These are phyloP conservation scores for Pungitius pungitius DNA, from an alignment of 2,113 vertebrate genomes.

Conservation along the genomic window DNA sequence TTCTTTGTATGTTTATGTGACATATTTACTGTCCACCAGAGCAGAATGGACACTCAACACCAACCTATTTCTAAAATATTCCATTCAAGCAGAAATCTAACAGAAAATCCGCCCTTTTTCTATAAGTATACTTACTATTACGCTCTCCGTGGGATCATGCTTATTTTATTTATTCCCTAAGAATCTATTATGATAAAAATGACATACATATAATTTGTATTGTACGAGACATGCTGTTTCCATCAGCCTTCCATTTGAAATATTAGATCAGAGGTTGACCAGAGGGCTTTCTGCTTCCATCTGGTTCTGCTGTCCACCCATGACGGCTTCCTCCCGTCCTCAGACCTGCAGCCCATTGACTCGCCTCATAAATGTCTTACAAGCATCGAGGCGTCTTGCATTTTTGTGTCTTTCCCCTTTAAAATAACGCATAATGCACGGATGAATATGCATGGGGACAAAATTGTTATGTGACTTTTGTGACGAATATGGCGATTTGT, in stretches of 20 bases:
- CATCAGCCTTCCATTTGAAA: slow-evolving; percentile 61
- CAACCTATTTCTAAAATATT: slow-evolving; percentile 3
- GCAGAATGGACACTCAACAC: not conserved
- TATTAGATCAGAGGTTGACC: slow-evolving; percentile 66
- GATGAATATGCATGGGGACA: not conserved
- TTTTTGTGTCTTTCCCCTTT: not conserved
- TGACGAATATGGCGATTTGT: not conserved
- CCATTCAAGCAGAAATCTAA: slow-evolving; percentile 5
- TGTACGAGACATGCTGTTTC: slow-evolving; percentile 39
- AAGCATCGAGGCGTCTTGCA: not conserved
- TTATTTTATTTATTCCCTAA: slow-evolving; percentile 17
- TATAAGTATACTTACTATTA: slow-evolving; percentile 12
- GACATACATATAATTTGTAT: slow-evolving; percentile 29
- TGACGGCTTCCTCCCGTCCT: slow-evolving; percentile 18
- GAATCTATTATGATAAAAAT: slow-evolving; percentile 42
- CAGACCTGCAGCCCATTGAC: slow-evolving; percentile 1
- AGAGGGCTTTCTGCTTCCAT: slow-evolving; percentile 59
- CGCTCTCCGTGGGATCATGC: slow-evolving; percentile 1
- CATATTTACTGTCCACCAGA: slow-evolving; percentile 12
- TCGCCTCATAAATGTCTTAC: slow-evolving; percentile 13
- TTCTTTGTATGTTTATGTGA: slow-evolving; percentile 16
- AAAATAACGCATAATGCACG: not conserved
- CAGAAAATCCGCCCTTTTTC: not conserved
- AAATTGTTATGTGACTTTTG: not conserved
- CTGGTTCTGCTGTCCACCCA: slow-evolving; percentile 53